Evolutionary conservation across 2,888 invertebrate genomes (phyloP).

Genomic region (Spodoptera exigua): DNA sequence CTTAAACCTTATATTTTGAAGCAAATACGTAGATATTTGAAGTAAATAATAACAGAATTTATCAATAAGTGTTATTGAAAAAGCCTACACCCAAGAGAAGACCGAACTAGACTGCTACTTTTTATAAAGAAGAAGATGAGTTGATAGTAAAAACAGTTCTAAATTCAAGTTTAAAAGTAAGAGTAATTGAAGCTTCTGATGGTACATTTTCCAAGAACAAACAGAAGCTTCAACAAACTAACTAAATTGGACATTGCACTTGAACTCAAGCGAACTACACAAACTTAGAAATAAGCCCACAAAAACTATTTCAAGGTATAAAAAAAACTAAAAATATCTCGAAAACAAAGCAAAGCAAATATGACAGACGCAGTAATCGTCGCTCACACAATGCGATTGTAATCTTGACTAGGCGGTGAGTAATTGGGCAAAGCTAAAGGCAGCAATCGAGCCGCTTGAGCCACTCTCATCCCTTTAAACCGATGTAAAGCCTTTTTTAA

Average conservation of each 20-base stretch:
- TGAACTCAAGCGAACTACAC: background rate
- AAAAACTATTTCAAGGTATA: background rate
- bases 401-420: constrained; percentile 82
- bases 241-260: background rate
- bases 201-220: no score
- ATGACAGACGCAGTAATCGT: constrained; percentile 62
- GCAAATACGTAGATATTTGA: no score
- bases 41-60: no score
- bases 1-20: no score
- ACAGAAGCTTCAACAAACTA: no score
- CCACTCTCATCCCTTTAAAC: constrained; percentile 87
- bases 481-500: constrained; percentile 88
- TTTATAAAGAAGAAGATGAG: no score
- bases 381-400: constrained; percentile 72
- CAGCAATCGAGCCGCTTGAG: constrained; percentile 84
- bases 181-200: no score
- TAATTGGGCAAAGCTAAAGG: constrained; percentile 85
- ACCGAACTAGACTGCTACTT: no score
- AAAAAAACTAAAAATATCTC: constrained; percentile 46
- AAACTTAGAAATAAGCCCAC: background rate
- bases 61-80: no score
- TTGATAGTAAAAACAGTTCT: no score
- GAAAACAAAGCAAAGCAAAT: constrained; percentile 62
- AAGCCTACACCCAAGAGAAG: no score
- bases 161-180: no score